Conservation (phyloP, 1,140 invertebrate species). For the Geopemphigus sp. region DNA sequence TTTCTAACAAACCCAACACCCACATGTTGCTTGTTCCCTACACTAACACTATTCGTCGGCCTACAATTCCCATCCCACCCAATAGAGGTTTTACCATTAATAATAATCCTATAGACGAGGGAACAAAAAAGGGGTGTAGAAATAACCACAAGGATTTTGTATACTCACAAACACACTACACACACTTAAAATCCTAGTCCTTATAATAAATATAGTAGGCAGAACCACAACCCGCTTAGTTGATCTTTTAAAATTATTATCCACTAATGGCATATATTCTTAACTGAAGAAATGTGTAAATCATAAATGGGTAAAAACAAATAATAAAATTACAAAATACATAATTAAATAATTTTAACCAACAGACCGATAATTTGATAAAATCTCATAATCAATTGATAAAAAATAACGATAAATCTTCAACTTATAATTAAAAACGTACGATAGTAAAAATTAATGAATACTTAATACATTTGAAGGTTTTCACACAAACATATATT, state of each 20-base stretch:
- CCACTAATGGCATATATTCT: not conserved
- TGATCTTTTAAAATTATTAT: not conserved
- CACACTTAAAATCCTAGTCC: not conserved
- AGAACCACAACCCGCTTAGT: not conserved
- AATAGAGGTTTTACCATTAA: not conserved
- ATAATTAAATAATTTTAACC: not conserved
- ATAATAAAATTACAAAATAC: too few relatives aligned
- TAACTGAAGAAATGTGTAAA: not conserved
- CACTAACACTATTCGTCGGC: not conserved
- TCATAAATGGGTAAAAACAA: not conserved
- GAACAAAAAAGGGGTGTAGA: not conserved
- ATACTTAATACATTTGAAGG: too few relatives aligned
- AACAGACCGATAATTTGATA: not conserved
- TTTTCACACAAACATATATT: too few relatives aligned
- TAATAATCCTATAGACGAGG: not conserved
- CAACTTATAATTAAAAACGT: too few relatives aligned
- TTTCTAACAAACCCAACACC: conserved; percentile 21
- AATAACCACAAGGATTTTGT: conserved; percentile 5
- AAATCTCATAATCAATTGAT: not conserved
- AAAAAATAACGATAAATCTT: not conserved
- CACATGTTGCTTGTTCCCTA: conserved; percentile 19
- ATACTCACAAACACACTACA: not conserved
- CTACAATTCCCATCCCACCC: not conserved
- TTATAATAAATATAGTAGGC: not conserved
- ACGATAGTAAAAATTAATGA: not conserved